Base-by-base conservation (phyloP, 2,113 vertebrate genomes). In the Micronycteris hirsuta region DNA sequence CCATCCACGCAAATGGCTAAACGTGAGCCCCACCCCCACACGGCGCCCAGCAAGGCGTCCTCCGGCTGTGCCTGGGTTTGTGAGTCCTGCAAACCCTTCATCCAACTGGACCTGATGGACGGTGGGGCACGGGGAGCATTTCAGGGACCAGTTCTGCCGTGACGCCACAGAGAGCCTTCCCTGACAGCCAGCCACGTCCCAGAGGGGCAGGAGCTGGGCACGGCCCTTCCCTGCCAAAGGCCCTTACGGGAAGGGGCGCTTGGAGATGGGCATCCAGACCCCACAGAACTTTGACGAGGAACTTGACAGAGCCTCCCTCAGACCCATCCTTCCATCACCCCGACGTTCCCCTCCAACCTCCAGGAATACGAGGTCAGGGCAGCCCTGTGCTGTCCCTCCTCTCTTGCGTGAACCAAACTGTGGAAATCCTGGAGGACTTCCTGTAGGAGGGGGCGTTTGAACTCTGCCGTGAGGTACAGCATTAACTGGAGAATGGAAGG, bases 71-170 rank as follows among this genome's bases (percentile, higher is more conserved):
- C 61, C 84, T 31, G 24, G 13, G 9, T 33, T 2, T 2, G 22
- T 26, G 15, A 3, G 13, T 6, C 63, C 61, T n/a, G 15, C 24
- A 33, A 28, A 20, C 24, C 4, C 5, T 33, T 31, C 20, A 0
- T 45, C 14, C 15, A 0, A 7, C 26, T 15, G 63, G 17, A 15
- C 31, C 36, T 4, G 14, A 16, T 49, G 2, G 20, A 22, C 63
- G 1, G 5, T 15, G 26, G 11, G 15, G 38, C 0, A 7, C 8
- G 36, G 36, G 4, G 5, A 3, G 0, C 0, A 24, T 56, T 47
- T 41, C 20, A 22, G 68, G 84, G 12, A 13, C 15, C 9, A 36
- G 36, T 36, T 61, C 22, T 15, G 41, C 10, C 3, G 49, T 11
- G 41, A 58, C 2, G 3, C 5, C 3, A 9, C 11, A 4, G 68